Evolutionary conservation across 2,797 vertebrate genomes (phyloP).

Genomic region (Halcyon smyrnensis): DNA sequence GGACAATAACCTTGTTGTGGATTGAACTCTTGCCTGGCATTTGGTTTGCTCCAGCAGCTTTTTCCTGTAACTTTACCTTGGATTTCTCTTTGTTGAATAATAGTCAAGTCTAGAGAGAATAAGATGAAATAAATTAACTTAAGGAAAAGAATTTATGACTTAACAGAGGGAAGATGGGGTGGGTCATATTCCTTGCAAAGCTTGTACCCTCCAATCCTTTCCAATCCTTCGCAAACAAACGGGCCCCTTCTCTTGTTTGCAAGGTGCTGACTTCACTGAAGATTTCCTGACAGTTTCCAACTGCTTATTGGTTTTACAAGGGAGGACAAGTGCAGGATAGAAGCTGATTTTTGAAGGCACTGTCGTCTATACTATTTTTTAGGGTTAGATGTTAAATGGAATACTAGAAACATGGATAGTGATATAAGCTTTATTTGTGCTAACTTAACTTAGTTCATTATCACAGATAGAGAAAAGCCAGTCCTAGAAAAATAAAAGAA

Average conservation of each 20-base stretch:
- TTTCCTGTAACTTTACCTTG: background rate
- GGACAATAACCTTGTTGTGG: background rate
- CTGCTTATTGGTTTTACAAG: background rate
- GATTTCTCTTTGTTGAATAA: background rate
- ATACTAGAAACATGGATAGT: background rate
- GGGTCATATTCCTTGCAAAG: background rate
- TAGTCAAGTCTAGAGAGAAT: background rate
- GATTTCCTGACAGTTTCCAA: background rate
- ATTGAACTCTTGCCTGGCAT: background rate
- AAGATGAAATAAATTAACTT: background rate
- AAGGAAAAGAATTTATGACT: background rate
- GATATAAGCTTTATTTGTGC: background rate
- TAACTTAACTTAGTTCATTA: background rate
- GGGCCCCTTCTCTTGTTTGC: background rate
- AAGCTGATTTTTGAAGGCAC: background rate
- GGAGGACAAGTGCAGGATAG: background rate
- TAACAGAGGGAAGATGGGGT: no score
- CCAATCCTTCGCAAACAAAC: background rate
- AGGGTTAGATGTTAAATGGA: background rate
- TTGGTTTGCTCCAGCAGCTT: background rate
- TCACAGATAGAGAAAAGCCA: background rate
- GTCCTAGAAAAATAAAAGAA: background rate
- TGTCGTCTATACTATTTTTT: background rate
- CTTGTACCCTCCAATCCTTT: background rate
- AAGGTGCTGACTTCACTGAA: background rate